These are phyloP conservation scores for Agrenia bidenticulata DNA, from an alignment of 2,888 invertebrate species.

Conservation along the genomic window DNA sequence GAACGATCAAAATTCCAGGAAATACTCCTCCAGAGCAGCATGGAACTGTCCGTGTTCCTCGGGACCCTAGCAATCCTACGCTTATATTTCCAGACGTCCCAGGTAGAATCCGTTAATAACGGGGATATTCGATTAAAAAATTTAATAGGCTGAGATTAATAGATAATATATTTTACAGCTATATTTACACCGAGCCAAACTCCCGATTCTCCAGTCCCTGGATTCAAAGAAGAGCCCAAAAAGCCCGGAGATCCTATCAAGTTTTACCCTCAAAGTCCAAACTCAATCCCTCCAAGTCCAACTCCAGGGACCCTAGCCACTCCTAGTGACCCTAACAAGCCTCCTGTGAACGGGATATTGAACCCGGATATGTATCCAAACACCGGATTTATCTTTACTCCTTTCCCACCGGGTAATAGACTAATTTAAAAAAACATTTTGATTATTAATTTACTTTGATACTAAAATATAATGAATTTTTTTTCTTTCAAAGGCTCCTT, in stretches of 20 bases:
- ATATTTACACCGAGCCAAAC: neutral
- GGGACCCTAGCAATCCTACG: neutral
- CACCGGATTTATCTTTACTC: neutral
- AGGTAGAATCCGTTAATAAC: neutral
- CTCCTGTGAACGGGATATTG: neutral
- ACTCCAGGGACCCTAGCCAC: constrained; percentile 1
- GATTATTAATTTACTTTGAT: neutral
- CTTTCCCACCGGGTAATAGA: neutral
- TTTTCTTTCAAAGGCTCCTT: neutral
- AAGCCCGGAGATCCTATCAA: neutral
- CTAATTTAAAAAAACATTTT: no score
- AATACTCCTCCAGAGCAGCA: constrained; percentile 1
- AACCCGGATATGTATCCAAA: neutral
- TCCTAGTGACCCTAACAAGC: neutral
- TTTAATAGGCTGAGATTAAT: no score
- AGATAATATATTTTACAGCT: neutral
- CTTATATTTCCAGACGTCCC: neutral
- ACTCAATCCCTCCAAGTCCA: neutral
- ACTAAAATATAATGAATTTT: neutral
- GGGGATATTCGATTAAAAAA: no score
- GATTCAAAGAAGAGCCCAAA: constrained; percentile 7
- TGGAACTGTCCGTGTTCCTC: neutral
- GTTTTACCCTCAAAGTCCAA: neutral
- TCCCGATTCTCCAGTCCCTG: neutral
- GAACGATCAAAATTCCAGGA: neutral